Evolutionary conservation across 2,113 vertebrate species (phyloP).

Genomic region (Cacatua alba): DNA sequence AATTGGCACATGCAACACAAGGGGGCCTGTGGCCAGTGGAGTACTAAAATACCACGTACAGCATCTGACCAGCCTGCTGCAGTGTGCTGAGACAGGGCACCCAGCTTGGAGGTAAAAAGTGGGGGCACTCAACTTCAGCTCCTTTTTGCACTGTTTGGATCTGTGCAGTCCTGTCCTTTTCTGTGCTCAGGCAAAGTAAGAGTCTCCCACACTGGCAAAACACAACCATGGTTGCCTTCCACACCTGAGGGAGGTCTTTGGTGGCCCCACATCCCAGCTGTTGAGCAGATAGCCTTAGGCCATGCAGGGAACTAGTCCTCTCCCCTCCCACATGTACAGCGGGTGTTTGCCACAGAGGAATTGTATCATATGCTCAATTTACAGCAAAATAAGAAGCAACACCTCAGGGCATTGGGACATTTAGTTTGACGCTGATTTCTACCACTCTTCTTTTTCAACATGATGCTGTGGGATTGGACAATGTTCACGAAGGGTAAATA

Average conservation of each 20-base stretch:
- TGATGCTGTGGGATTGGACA: neutral
- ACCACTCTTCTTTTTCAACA: neutral
- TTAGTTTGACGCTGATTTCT: neutral
- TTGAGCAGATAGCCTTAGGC: neutral
- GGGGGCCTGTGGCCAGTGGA: neutral
- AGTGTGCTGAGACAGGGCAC: neutral
- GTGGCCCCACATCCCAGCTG: neutral
- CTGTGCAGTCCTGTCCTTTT: neutral
- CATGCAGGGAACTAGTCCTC: neutral
- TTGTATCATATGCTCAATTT: neutral
- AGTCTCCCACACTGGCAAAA: neutral
- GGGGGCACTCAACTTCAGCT: neutral
- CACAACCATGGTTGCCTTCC: neutral
- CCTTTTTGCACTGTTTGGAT: neutral
- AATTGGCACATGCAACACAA: neutral
- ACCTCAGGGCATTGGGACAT: neutral
- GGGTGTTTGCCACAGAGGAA: neutral
- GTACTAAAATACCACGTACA: accelerated
- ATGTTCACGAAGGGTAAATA: neutral
- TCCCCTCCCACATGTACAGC: neutral
- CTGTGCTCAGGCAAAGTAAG: neutral
- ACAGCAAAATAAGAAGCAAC: neutral
- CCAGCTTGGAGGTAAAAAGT: neutral
- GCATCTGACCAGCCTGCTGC: neutral
- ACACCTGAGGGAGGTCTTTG: neutral